Conservation (phyloP, 2,888 invertebrate genomes). For the Agrypnus murinus region DNA sequence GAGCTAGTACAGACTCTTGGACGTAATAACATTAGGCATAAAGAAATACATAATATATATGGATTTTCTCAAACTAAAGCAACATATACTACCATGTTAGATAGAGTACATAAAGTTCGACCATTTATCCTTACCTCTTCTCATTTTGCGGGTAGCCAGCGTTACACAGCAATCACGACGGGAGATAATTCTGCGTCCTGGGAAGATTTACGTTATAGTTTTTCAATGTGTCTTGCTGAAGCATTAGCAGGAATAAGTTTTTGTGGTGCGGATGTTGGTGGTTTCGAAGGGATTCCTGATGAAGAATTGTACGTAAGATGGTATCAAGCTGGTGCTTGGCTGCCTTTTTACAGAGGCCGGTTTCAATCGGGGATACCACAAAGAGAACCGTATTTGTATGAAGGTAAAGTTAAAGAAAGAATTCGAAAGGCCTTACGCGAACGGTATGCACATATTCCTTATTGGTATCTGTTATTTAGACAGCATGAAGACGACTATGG, state of each 20-base stretch:
- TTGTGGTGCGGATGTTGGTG: slow-evolving; percentile 96
- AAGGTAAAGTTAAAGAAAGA: slow-evolving; percentile 78
- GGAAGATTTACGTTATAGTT: slow-evolving; percentile 87
- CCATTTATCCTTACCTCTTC: slow-evolving; percentile 94
- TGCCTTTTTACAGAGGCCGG: slow-evolving; percentile 91
- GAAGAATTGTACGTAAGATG: slow-evolving; percentile 85
- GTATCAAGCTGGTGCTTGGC: slow-evolving; percentile 87
- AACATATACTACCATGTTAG: slow-evolving; percentile 73
- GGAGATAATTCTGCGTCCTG: slow-evolving; percentile 98
- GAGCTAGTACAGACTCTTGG: no score
- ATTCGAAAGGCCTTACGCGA: slow-evolving; percentile 81
- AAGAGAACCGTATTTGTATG: slow-evolving; percentile 93
- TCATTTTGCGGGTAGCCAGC: slow-evolving; percentile 93
- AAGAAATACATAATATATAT: slow-evolving; percentile 96
- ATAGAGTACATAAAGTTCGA: slow-evolving; percentile 78
- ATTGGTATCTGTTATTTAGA: slow-evolving; percentile 91
- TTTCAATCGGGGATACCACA: no score
- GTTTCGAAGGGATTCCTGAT: slow-evolving; percentile 90
- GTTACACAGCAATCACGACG: slow-evolving; percentile 95
- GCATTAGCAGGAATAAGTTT: slow-evolving; percentile 90
- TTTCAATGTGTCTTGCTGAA: slow-evolving; percentile 93
- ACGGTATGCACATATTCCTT: slow-evolving; percentile 89
- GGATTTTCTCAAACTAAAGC: slow-evolving; percentile 74
- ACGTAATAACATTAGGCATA: slow-evolving; percentile 84
- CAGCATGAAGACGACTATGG: slow-evolving; percentile 84